Percentiles rank a stretch among this genome's conserved stretches.
phyloP scores from a whole-genome alignment of 2,797 vertebrate species.

The Phoebastria nigripes region DNA sequence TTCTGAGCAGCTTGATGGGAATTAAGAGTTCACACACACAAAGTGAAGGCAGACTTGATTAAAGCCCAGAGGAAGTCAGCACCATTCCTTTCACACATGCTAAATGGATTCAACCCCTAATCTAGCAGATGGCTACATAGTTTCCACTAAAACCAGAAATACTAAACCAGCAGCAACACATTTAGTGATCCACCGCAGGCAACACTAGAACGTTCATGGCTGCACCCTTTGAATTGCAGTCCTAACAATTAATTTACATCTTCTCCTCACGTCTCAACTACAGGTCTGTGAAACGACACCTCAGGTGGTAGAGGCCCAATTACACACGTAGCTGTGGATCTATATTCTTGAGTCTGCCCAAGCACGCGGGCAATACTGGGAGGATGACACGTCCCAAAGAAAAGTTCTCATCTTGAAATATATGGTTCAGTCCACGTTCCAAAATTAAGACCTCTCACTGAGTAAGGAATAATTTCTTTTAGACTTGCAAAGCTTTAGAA shows the following conservation, averaged over 20 bases:
- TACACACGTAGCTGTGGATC: rapidly evolving
- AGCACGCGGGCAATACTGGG: rapidly evolving
- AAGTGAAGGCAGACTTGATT: not conserved
- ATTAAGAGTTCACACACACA: not conserved
- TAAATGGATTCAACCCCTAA: not conserved
- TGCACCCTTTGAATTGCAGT: not conserved
- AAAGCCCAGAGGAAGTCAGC: not conserved
- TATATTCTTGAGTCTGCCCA: not conserved
- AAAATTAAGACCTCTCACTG: not conserved
- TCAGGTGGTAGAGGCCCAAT: not conserved
- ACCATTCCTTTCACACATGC: not conserved
- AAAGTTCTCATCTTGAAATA: not conserved
- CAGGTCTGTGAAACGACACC: not conserved
- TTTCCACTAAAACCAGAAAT: not conserved
- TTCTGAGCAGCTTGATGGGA: not conserved
- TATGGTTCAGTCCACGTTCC: rapidly evolving
- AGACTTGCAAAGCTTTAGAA: not conserved
- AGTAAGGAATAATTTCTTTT: not conserved
- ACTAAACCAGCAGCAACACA: not conserved
- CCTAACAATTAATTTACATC: not conserved
- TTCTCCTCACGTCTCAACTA: not conserved
- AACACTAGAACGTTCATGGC: not conserved
- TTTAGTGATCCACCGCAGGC: not conserved
- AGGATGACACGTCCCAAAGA: not conserved
- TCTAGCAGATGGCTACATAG: not conserved